Conservation (phyloP, 2,797 vertebrate genomes). For the Thunnus albacares region DNA sequence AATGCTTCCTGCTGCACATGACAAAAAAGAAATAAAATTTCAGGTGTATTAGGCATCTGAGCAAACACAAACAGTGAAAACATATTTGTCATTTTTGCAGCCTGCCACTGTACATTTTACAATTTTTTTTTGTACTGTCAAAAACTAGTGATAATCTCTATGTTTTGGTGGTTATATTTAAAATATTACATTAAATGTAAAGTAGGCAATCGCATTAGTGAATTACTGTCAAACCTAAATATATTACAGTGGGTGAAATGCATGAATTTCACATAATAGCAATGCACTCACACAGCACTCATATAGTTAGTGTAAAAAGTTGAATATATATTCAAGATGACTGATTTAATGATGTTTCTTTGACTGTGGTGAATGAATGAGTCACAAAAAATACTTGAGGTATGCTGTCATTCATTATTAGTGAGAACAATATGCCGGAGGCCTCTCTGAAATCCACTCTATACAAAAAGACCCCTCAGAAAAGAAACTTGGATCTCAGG, state of each 20-base stretch:
- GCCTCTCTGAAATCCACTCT: slow-evolving; percentile 81
- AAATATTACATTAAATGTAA: background rate
- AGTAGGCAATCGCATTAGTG: background rate
- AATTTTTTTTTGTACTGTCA: background rate
- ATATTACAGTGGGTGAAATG: background rate
- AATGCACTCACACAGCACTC: background rate
- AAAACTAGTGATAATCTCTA: background rate
- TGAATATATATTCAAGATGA: slow-evolving; percentile 47
- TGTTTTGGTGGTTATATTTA: background rate
- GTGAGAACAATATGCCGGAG: slow-evolving; percentile 70
- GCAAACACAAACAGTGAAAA: slow-evolving; percentile 26
- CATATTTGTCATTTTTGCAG: background rate
- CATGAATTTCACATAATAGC: background rate
- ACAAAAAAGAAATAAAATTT: slow-evolving; percentile 37
- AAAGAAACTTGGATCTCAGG: slow-evolving; percentile 84
- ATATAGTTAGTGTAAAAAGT: slow-evolving; percentile 26
- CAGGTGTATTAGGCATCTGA: slow-evolving; percentile 49
- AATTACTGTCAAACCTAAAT: slow-evolving; percentile 9
- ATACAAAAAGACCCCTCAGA: slow-evolving; percentile 82
- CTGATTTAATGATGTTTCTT: slow-evolving; percentile 58
- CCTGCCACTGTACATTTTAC: background rate
- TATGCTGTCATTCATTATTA: slow-evolving; percentile 75
- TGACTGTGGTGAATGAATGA: slow-evolving; percentile 50
- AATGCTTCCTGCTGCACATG: slow-evolving; percentile 49
- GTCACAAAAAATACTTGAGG: slow-evolving; percentile 63